Base-by-base conservation (phyloP, 2,888 invertebrate species). In the Limnephilus auricula region DNA sequence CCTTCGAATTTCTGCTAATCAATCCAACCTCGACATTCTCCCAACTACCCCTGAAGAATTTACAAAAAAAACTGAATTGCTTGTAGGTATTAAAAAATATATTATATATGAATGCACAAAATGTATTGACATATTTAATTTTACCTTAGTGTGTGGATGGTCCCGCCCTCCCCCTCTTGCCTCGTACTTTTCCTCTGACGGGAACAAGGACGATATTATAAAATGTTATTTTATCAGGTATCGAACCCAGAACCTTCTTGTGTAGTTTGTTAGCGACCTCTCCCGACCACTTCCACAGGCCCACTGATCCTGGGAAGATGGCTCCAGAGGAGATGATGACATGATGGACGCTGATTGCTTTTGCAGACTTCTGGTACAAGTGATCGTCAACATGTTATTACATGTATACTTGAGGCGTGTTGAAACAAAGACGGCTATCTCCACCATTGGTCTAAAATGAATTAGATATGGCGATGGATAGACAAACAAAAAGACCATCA, bases 211-310 rank as follows among this genome's bases (percentile, higher is more conserved):
- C 65, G 65, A 40, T 12, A 40, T 18, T 32, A 5, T 31, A 12
- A 31, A 32, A 37, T 79, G 9, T 6, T 5, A 31, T 30, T 65
- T 18, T 31, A 13, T 15, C 65, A 32, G 86, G 37, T 31, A 18
- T 40, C 87, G 87, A 90, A 37, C 85, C 90, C 45, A 40, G 82
- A n/a, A 90, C 65, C 85, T 45, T 15, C 88, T 10, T 10, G 78
- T 31, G 18, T n/a, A 31, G 50, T 31, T 45, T 15, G 50, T 3
- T 37, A 31, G n/a, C 40, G 89, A 80, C 93, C 92, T 84, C 89
- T 91, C 89, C 84, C 86, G 90, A 45, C 91, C 91, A 83, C 91
- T 90, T 93, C 93, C 88, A 50, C 89, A 86, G 89, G 91, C 79
- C 82, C 93, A 93, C 92, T 92, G 92, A 88, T 79, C 15, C 90